A percentile compares a stretch with the other conserved stretches of the same genome.
Conservation (phyloP, 2,113 vertebrate genomes). For the Telmatochromis sp. region DNA sequence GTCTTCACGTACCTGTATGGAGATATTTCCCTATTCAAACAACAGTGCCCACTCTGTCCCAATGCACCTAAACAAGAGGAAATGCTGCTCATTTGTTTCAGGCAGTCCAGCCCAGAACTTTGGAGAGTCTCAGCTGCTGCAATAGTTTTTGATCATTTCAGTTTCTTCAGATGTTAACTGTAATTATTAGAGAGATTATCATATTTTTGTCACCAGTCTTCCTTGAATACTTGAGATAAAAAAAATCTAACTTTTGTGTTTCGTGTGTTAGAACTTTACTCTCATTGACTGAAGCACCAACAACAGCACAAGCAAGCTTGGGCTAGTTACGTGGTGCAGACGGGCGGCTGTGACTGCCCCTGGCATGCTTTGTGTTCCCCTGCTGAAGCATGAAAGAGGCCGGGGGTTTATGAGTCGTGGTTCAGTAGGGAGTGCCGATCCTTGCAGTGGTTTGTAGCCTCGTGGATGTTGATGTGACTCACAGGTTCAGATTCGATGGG, state of each 20-base stretch:
- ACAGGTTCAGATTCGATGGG: neutral
- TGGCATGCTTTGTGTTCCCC: neutral
- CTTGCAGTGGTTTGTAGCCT: neutral
- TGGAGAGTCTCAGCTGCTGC: neutral
- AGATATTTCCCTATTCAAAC: neutral
- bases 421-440: accelerated
- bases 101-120: neutral
- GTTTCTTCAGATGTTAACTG: neutral
- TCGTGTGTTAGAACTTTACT: neutral
- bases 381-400: neutral
- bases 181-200: neutral
- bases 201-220: neutral
- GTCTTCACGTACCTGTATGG: accelerated
- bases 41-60: neutral
- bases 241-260: neutral
- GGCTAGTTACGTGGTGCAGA: neutral
- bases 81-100: neutral
- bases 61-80: accelerated
- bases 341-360: neutral
- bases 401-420: neutral
- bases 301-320: neutral
- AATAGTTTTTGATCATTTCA: neutral
- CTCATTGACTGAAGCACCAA: neutral
- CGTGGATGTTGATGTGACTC: neutral
- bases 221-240: neutral